These are phyloP conservation scores for Aphelocoma californica DNA, from an alignment of 2,797 vertebrate genomes.

Conservation along the genomic window DNA sequence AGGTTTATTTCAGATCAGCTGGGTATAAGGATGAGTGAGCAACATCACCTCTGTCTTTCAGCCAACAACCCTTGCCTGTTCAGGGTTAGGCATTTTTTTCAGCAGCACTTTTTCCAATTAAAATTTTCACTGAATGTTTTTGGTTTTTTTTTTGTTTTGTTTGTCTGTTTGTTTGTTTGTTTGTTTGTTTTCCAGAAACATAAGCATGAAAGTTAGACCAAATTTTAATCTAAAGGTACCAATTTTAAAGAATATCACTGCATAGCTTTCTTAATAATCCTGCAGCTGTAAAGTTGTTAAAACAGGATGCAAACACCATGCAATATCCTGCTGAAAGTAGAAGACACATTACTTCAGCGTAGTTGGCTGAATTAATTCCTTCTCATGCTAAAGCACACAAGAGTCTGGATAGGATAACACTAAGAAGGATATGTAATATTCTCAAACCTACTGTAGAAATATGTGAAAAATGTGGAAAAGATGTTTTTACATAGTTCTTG, in stretches of 20 bases:
- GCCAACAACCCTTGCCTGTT: neutral
- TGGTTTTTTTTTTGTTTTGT: no score
- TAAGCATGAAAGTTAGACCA: neutral
- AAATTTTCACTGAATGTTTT: neutral
- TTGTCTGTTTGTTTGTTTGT: neutral
- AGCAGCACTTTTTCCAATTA: neutral
- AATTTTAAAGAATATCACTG: neutral
- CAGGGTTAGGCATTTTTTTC: neutral
- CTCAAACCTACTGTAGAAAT: conserved; percentile 18
- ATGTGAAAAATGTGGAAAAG: neutral
- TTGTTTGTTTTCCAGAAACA: neutral
- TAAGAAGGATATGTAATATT: conserved; percentile 32
- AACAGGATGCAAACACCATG: neutral
- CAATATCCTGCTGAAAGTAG: neutral
- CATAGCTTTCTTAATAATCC: neutral
- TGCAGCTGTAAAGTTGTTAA: conserved; percentile 5
- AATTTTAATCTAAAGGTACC: neutral
- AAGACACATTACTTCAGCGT: neutral
- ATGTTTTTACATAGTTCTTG: conserved; percentile 6
- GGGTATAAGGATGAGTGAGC: neutral
- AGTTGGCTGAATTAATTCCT: neutral
- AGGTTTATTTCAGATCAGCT: neutral
- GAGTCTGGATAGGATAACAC: neutral
- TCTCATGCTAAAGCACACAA: neutral
- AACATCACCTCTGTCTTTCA: neutral